Evolutionary conservation across 2,888 invertebrate species (phyloP).

Genomic region (Rhimphoctona megacephalus): DNA sequence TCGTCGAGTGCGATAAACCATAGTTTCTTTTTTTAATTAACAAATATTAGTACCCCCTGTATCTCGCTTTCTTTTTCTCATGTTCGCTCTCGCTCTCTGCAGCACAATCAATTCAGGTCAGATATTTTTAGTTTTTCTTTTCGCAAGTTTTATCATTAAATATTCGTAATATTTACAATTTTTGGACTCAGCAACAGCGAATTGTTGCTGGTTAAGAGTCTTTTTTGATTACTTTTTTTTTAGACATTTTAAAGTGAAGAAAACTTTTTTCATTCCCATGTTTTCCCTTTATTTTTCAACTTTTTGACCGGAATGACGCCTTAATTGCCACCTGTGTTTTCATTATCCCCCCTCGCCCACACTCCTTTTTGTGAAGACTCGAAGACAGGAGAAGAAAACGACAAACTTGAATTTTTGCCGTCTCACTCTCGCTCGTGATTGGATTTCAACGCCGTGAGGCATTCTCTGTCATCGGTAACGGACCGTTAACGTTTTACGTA

Average conservation of each 20-base stretch:
- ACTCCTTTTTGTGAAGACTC: conserved; percentile 20
- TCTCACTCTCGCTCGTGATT: conserved; percentile 52
- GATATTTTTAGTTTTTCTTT: conserved; percentile 31
- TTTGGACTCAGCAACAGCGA: conserved; percentile 1
- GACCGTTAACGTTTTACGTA: conserved; percentile 58
- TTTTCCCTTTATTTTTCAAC: no score
- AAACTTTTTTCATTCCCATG: background rate
- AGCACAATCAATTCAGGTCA: conserved; percentile 33
- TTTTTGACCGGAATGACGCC: conserved; percentile 11
- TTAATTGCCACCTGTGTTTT: conserved; percentile 59
- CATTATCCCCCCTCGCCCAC: conserved; percentile 26
- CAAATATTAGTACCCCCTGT: conserved; percentile 60
- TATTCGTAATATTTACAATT: conserved; percentile 33
- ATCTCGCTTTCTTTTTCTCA: conserved; percentile 8
- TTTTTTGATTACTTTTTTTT: background rate
- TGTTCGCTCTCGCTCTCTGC: conserved; percentile 2
- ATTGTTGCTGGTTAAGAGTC: background rate
- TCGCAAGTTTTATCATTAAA: background rate
- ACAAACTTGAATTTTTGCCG: conserved; percentile 20
- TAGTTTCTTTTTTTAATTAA: conserved; percentile 29
- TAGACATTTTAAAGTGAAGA: background rate
- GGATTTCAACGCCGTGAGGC: conserved; percentile 60
- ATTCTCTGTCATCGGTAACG: conserved; percentile 46
- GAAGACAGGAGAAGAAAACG: conserved; percentile 39
- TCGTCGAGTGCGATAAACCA: conserved; percentile 45